Evolutionary conservation across 1,140 invertebrate species (phyloP).

Genomic region (Cherax destructor): DNA sequence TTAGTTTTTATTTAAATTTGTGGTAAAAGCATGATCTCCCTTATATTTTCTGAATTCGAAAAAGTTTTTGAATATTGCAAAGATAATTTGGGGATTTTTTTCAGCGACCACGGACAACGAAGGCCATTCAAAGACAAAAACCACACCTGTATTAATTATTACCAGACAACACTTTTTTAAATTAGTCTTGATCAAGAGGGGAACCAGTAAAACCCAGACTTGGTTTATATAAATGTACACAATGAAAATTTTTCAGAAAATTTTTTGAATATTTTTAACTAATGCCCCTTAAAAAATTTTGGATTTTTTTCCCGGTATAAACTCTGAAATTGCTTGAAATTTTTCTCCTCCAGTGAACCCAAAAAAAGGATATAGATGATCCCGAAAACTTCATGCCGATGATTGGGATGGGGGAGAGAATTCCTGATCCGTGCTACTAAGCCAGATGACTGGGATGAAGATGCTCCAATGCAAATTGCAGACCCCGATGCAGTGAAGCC

Average conservation of each 20-base stretch:
- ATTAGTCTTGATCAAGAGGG: constrained; percentile 82
- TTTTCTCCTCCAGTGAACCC: constrained; percentile 96
- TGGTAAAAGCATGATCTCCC: too few relatives aligned
- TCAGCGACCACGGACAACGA: constrained; percentile 83
- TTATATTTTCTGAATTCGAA: too few relatives aligned
- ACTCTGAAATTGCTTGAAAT: constrained; percentile 91
- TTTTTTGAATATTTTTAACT: too few relatives aligned
- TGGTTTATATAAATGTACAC: too few relatives aligned
- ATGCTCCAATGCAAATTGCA: constrained; percentile 91
- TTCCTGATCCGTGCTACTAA: constrained; percentile 92
- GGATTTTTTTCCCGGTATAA: constrained; percentile 79
- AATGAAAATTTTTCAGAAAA: too few relatives aligned
- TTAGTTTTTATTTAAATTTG: too few relatives aligned
- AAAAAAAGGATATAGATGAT: constrained; percentile 95
- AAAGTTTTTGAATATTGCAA: too few relatives aligned
- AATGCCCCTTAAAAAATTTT: too few relatives aligned
- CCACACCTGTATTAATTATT: constrained; percentile 95
- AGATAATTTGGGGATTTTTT: too few relatives aligned
- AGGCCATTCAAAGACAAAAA: constrained; percentile 93
- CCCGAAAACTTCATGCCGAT: constrained; percentile 91
- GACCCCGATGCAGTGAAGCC: constrained; percentile 93
- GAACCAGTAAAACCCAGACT: too few relatives aligned
- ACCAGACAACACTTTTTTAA: constrained; percentile 89
- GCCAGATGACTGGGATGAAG: constrained; percentile 97
- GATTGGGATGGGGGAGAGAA: constrained; percentile 98